A percentile compares a stretch with the other conserved stretches of the same genome.
Evolutionary conservation across 2,113 vertebrate species (phyloP).

Genomic region (Furnarius figulus): DNA sequence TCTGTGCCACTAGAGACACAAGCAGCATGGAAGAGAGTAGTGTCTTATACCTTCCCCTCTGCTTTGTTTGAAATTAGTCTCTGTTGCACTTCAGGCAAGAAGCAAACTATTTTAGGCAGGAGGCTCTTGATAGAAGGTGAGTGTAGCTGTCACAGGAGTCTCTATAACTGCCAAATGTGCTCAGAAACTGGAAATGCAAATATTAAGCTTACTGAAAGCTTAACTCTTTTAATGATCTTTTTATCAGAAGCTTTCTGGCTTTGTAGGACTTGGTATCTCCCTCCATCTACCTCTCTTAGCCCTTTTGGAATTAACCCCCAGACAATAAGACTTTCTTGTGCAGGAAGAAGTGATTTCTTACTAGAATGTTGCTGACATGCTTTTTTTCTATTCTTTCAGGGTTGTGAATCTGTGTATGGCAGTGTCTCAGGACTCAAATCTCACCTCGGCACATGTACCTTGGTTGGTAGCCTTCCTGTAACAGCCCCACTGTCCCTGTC

Average conservation of each 20-base stretch:
- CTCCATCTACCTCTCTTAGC: not conserved
- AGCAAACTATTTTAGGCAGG: not conserved
- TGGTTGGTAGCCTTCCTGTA: conserved; percentile 75
- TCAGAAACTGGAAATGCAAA: not conserved
- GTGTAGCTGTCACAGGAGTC: not conserved
- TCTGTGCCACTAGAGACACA: not conserved
- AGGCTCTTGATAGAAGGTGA: not conserved
- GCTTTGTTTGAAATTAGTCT: not conserved
- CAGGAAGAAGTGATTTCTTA: not conserved
- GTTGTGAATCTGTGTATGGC: conserved; percentile 88
- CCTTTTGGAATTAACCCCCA: not conserved
- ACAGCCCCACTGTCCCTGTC: not conserved
- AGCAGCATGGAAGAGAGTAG: not conserved
- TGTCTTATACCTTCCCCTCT: not conserved
- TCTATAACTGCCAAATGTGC: not conserved
- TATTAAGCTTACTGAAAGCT: not conserved
- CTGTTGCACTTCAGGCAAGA: not conserved
- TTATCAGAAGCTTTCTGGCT: not conserved
- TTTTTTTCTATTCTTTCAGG: conserved; percentile 70
- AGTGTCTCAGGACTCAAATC: conserved; percentile 94
- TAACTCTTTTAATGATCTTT: not conserved
- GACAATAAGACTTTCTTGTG: not conserved
- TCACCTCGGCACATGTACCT: conserved; percentile 89
- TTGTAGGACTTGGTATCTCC: not conserved
- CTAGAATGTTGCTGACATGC: not conserved